phyloP scores from a whole-genome alignment of 2,888 invertebrate species.

The Charanyca ferruginea region DNA sequence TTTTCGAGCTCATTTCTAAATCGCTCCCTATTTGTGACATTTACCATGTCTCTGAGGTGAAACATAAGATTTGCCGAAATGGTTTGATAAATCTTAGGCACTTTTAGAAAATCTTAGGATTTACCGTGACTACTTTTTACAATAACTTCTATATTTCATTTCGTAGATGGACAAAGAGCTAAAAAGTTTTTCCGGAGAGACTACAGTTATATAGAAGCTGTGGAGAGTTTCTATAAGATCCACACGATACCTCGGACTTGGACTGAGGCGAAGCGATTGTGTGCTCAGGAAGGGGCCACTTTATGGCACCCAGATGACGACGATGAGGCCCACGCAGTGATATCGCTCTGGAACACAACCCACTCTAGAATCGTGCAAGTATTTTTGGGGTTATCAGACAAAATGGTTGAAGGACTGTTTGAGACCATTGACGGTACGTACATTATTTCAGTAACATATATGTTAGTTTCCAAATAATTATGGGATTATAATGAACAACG shows the following conservation, averaged over 20 bases:
- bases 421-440: background rate
- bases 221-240: conserved; percentile 80
- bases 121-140: background rate
- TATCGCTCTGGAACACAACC: conserved; percentile 29
- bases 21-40: no score
- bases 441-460: no score
- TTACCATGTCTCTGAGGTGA: no score
- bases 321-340: conserved; percentile 68
- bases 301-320: conserved; percentile 79
- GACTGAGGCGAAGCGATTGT: conserved; percentile 75
- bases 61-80: conserved; percentile 60
- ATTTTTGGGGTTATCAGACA: conserved; percentile 1
- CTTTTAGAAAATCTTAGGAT: no score
- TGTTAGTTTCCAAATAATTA: no score
- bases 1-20: no score
- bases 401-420: background rate
- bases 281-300: conserved; percentile 77
- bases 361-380: conserved; percentile 12
- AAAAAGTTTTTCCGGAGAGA: conserved; percentile 80
- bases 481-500: no score
- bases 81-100: no score
- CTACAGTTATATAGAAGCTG: conserved; percentile 74
- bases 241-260: conserved; percentile 77
- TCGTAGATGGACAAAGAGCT: conserved; percentile 18
- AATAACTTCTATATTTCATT: background rate